These are phyloP conservation scores for Numida meleagris DNA, from an alignment of 2,113 vertebrate genomes.

Conservation along the genomic window DNA sequence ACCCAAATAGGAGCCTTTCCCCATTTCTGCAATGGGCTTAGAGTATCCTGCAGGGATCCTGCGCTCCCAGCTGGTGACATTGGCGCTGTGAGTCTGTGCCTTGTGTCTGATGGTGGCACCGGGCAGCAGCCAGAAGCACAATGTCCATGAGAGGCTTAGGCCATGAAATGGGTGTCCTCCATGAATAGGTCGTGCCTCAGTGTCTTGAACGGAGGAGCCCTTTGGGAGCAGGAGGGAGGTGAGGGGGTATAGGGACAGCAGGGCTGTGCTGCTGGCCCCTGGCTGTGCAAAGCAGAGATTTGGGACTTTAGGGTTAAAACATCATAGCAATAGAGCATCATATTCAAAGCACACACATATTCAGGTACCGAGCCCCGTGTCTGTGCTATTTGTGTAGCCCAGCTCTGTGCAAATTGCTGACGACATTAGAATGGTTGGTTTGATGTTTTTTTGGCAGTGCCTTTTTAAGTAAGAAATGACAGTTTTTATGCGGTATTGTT, in stretches of 20 bases:
- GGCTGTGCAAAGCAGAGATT: not conserved
- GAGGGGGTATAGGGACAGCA: not conserved
- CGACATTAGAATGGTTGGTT: not conserved
- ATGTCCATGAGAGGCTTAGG: not conserved
- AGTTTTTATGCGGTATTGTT: constrained; percentile 29
- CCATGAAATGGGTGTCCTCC: not conserved
- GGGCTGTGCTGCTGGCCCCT: not conserved
- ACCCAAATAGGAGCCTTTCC: not conserved
- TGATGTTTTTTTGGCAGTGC: not conserved
- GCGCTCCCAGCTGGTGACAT: not conserved
- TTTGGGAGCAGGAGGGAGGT: not conserved
- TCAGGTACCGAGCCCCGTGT: not conserved
- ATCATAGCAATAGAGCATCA: rapidly evolving
- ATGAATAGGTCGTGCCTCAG: not conserved
- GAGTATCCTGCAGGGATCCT: not conserved
- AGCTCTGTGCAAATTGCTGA: not conserved
- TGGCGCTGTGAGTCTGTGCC: rapidly evolving
- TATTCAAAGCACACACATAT: not conserved
- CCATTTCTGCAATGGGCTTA: rapidly evolving
- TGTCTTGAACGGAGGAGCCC: rapidly evolving
- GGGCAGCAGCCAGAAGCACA: not conserved
- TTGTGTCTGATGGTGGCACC: not conserved
- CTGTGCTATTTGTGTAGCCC: not conserved
- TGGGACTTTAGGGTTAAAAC: not conserved
- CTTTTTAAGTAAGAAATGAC: constrained; percentile 13